phyloP scores from a whole-genome alignment of 2,797 vertebrate species.

The Tympanoctomys barrerae region DNA sequence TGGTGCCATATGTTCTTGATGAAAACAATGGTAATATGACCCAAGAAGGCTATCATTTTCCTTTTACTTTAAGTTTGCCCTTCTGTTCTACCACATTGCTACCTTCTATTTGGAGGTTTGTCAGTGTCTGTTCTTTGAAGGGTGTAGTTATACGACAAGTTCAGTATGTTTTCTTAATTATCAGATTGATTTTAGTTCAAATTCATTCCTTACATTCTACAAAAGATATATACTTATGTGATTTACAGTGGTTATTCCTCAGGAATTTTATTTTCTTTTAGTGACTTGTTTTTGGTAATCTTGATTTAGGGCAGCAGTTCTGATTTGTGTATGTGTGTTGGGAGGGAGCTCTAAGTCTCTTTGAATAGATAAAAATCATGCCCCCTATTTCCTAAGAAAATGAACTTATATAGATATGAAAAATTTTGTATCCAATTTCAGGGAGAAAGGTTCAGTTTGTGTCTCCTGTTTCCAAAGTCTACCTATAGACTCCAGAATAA shows the following conservation, averaged over 20 bases:
- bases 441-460: slow-evolving; percentile 40
- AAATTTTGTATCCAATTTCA: slow-evolving; percentile 40
- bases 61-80: slow-evolving; percentile 58
- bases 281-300: slow-evolving; percentile 47
- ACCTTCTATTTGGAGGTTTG: slow-evolving; percentile 52
- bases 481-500: slow-evolving; percentile 6
- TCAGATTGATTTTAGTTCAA: neutral
- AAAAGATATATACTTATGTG: neutral
- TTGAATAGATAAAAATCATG: slow-evolving; percentile 22
- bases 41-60: slow-evolving; percentile 57
- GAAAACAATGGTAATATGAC: slow-evolving; percentile 65
- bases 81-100: slow-evolving; percentile 61
- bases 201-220: slow-evolving; percentile 61
- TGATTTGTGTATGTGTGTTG: neutral
- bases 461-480: slow-evolving; percentile 8
- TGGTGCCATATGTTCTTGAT: slow-evolving; percentile 74
- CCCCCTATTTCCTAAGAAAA: slow-evolving; percentile 32
- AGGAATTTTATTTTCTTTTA: neutral
- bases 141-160: neutral
- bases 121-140: slow-evolving; percentile 50
- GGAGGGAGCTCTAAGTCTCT: neutral
- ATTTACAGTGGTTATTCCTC: slow-evolving; percentile 39
- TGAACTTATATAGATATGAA: slow-evolving; percentile 4
- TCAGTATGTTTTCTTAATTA: slow-evolving; percentile 27
- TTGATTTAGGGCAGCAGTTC: neutral